A percentile compares a stretch with the other conserved stretches of the same genome.
phyloP scores from a whole-genome alignment of 2,113 vertebrate species.

The Sorex fumeus region DNA sequence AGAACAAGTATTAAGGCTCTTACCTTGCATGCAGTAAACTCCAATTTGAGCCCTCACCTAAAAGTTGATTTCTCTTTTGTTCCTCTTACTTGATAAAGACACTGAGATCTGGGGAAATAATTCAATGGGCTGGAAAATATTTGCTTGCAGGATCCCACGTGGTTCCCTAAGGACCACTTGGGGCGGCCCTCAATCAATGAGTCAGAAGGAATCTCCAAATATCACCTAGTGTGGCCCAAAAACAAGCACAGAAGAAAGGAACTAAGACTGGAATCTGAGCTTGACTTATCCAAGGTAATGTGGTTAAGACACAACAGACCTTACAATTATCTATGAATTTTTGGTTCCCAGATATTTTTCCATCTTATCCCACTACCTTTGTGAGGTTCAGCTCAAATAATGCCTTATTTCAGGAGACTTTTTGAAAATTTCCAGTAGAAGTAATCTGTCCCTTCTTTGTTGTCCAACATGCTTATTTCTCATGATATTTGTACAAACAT shows the following conservation, averaged over 20 bases:
- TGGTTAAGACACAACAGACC: not conserved
- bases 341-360: not conserved
- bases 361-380: not conserved
- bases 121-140: too few relatives aligned
- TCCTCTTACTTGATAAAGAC: not conserved
- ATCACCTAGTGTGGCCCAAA: too few relatives aligned
- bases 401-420: not conserved
- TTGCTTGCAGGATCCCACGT: too few relatives aligned
- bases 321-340: not conserved
- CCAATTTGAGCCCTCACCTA: not conserved
- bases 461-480: too few relatives aligned
- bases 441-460: not conserved
- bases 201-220: too few relatives aligned
- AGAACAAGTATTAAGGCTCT: too few relatives aligned
- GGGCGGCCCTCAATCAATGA: too few relatives aligned
- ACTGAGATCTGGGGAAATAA: too few relatives aligned
- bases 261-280: not conserved
- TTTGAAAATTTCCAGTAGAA: slow-evolving; percentile 27
- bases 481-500: not conserved
- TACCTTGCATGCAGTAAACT: too few relatives aligned
- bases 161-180: too few relatives aligned
- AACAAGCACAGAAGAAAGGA: not conserved
- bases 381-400: not conserved
- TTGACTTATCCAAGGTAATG: not conserved
- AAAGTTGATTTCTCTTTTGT: not conserved